Evolutionary conservation across 2,113 vertebrate genomes (phyloP), one percentile per base, ranked within the genome.

Genomic region (Scopus umbretta): DNA sequence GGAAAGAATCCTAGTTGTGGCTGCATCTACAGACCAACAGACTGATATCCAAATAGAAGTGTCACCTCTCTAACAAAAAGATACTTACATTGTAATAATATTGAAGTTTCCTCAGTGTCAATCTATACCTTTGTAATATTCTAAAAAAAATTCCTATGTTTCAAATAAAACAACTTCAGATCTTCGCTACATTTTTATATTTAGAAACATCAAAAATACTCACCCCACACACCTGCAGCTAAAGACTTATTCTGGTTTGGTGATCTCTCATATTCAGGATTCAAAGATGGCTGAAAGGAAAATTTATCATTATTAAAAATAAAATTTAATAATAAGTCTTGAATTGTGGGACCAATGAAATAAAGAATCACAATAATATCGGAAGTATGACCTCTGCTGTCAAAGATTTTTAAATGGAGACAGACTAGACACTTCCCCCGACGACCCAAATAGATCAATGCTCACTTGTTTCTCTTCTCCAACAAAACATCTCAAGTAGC

Each of bases 211-310:
- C 36, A 63, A 52, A 79, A 79, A 79, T 79, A 79, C 98, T 98
- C 96, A 98, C 98, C 98, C 98, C 98, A 98, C 53, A 98, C 98
- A 94, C 98, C 98, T 40, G 97, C 97, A 94, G 98, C 96, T 96
- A 97, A 96, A 79, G 98, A 98, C 95, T 98, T 98, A 94, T 97
- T 98, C 92, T 98, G 98, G 96, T 98, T 98, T 97, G 97, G 90
- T 97, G 98, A 97, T 93, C 97, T 97, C 79, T 98, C 98, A 80
- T 98, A 97, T 80, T 98, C 98, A 92, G 98, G 98, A 94, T 98
- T 98, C 95, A 98, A 93, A 92, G 98, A 98, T n/a, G 98, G 98
- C 98, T 98, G 58, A 72, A 98, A 97, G 30, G 81, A 91, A 71
- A 82, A 40, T 49, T 81, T 32, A 74, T 23, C 43, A 50, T 73